Conservation (phyloP, 2,113 vertebrate genomes). For the Sceloporus tristichus region DNA sequence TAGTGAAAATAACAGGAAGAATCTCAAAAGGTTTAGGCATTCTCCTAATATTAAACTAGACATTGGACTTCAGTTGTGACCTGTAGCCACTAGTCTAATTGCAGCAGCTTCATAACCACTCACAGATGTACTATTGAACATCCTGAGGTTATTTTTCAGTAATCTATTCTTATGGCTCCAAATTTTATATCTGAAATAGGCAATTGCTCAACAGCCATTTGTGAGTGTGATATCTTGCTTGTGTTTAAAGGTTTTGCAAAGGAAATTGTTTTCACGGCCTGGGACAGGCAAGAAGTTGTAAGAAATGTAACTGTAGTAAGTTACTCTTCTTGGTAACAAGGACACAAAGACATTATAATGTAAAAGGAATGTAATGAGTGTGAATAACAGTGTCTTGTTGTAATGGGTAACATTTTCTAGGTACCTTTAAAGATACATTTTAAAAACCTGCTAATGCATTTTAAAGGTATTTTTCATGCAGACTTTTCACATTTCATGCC, state of each 20-base stretch:
- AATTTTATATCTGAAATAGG: slow-evolving; percentile 53
- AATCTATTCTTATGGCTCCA: slow-evolving; percentile 61
- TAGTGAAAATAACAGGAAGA: slow-evolving; percentile 34
- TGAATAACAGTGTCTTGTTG: no score
- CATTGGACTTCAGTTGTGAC: slow-evolving; percentile 59
- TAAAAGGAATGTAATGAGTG: no score
- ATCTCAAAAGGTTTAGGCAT: slow-evolving; percentile 45
- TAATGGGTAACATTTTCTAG: no score
- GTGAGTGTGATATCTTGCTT: not conserved
- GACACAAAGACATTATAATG: no score
- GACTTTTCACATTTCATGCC: no score
- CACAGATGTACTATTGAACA: slow-evolving; percentile 65
- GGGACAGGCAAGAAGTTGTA: no score
- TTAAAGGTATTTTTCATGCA: no score
- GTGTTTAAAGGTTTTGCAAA: not conserved
- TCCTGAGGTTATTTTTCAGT: slow-evolving; percentile 50
- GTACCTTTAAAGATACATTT: no score
- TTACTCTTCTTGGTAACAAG: no score
- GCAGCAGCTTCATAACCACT: slow-evolving; percentile 64
- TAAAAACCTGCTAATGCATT: no score
- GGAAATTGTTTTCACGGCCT: not conserved
- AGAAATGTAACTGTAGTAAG: no score
- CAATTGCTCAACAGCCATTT: slow-evolving; percentile 15
- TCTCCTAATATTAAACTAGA: slow-evolving; percentile 62
- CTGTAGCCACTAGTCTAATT: slow-evolving; percentile 62